Conservation (phyloP, 2,113 vertebrate genomes). For the Condylura cristata region DNA sequence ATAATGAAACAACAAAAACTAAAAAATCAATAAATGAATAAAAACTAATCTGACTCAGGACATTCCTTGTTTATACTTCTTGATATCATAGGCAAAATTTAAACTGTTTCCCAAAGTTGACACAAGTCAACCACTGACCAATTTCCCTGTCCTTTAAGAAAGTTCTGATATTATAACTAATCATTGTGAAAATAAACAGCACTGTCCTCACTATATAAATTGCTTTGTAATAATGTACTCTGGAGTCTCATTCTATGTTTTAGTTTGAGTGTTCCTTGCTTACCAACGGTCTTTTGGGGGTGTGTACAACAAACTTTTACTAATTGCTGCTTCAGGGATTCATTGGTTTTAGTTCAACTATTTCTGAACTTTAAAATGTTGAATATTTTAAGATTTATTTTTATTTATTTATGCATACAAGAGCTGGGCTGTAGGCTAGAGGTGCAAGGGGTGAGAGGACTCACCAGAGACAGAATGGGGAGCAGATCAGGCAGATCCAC, state of each 20-base stretch:
- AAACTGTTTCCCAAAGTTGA: not conserved
- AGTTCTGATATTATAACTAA: not conserved
- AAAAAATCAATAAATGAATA: no score
- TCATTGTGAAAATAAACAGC: not conserved
- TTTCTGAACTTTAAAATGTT: conserved; percentile 7
- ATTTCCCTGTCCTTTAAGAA: not conserved
- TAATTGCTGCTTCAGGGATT: not conserved
- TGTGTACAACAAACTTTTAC: not conserved
- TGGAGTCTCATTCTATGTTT: not conserved
- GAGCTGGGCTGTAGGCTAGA: no score
- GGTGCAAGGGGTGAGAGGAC: no score
- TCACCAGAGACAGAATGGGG: no score
- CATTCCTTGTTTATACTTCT: not conserved
- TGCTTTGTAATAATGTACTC: not conserved
- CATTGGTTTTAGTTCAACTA: not conserved
- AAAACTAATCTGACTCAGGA: not conserved
- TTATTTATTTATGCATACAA: no score
- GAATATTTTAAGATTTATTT: conserved; percentile 27
- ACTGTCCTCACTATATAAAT: not conserved
- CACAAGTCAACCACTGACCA: not conserved
- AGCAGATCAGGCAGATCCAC: no score
- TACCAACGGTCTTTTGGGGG: not conserved
- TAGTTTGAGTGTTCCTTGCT: not conserved
- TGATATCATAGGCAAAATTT: not conserved
- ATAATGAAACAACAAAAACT: no score